phyloP scores from a whole-genome alignment of 1,140 invertebrate species.

The Brachionus rubens region DNA sequence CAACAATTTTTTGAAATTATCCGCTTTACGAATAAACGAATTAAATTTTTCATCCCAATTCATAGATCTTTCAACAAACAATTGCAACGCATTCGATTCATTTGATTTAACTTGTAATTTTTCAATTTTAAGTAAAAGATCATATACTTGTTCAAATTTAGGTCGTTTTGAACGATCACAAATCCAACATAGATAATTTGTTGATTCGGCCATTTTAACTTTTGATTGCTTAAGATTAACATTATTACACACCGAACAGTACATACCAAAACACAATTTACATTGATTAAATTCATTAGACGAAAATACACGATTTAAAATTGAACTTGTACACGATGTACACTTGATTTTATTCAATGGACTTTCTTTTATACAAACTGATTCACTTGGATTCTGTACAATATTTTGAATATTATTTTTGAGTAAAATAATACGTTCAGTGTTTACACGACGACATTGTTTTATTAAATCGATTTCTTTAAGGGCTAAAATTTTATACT shows the following conservation, averaged over 20 bases:
- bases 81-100: conserved; percentile 28
- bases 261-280: conserved; percentile 13
- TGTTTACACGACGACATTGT: not conserved
- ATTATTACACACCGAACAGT: conserved; percentile 17
- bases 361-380: conserved; percentile 5
- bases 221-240: conserved; percentile 21
- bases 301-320: conserved; percentile 11
- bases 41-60: conserved; percentile 22
- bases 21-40: not conserved
- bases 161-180: conserved; percentile 38
- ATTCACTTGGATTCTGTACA: not conserved
- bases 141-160: not conserved
- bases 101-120: conserved; percentile 6
- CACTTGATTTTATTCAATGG: conserved; percentile 24
- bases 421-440: not conserved
- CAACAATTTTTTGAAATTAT: not conserved
- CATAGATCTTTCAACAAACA: not conserved
- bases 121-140: conserved; percentile 23
- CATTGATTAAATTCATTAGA: conserved; percentile 19
- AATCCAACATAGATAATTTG: not conserved
- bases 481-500: not conserved
- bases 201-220: conserved; percentile 15
- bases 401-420: conserved; percentile 10
- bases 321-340: conserved; percentile 7
- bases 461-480: conserved; percentile 5